These are phyloP conservation scores for Balanococcus diminutus DNA, from an alignment of 2,888 invertebrate genomes.

Conservation along the genomic window DNA sequence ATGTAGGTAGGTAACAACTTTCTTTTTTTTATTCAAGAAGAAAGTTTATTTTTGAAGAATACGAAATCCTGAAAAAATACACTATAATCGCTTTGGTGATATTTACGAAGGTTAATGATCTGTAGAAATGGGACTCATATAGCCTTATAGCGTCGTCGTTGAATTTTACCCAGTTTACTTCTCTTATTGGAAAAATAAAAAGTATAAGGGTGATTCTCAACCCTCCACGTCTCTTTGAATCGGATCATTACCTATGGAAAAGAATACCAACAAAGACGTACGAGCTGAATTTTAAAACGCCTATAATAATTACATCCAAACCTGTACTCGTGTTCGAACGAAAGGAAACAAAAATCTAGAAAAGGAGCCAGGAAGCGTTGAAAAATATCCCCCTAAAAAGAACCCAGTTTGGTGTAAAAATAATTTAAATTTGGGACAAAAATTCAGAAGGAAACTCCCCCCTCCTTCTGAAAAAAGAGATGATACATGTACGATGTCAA, in stretches of 20 bases:
- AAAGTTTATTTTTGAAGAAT: too few species aligned
- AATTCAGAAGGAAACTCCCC: not conserved
- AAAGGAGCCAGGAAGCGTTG: not conserved
- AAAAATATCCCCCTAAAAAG: not conserved
- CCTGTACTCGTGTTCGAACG: not conserved
- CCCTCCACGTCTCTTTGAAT: not conserved
- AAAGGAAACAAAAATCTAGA: not conserved
- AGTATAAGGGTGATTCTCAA: not conserved
- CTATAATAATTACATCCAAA: not conserved
- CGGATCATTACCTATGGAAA: slow-evolving; percentile 7
- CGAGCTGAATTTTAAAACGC: not conserved
- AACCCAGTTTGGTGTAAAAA: not conserved
- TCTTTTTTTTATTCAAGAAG: too few species aligned
- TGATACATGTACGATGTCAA: not conserved
- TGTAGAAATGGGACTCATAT: slow-evolving; percentile 6
- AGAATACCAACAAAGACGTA: not conserved
- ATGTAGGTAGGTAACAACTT: too few species aligned
- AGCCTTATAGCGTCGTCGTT: not conserved
- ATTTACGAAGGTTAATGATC: slow-evolving; percentile 41
- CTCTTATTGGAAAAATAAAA: not conserved
- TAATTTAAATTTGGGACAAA: not conserved
- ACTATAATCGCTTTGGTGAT: slow-evolving; percentile 3
- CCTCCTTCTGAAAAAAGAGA: too few species aligned
- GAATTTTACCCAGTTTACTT: not conserved
- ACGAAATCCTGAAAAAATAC: not conserved